Conservation (phyloP, 2,113 vertebrate genomes). For the Equus quagga region DNA sequence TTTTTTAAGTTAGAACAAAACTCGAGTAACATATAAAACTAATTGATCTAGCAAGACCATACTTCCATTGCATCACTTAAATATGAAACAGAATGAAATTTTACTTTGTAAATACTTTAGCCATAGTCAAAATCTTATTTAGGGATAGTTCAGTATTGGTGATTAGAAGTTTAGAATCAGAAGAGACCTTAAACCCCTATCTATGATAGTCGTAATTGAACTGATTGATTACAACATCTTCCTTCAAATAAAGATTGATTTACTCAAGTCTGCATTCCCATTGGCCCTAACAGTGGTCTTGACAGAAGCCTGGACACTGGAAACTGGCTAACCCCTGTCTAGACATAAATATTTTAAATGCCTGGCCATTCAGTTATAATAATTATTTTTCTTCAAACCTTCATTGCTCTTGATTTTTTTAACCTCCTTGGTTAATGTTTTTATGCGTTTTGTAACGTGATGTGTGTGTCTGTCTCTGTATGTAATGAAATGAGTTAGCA, state of each 20-base stretch:
- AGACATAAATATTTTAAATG: conserved; percentile 77
- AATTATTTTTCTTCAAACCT: conserved; percentile 15
- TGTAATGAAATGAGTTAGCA: conserved; percentile 53
- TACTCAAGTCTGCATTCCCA: conserved; percentile 87
- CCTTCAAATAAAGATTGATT: conserved; percentile 91
- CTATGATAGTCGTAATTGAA: conserved; percentile 87
- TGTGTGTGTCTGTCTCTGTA: conserved; percentile 16
- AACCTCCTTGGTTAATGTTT: conserved; percentile 64
- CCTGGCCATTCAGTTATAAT: neutral
- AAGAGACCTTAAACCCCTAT: conserved; percentile 82
- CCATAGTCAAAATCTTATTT: conserved; percentile 61
- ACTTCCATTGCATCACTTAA: neutral
- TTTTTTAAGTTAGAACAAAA: conserved; percentile 32
- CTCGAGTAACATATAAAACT: conserved; percentile 15
- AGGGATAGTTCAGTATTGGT: conserved; percentile 80
- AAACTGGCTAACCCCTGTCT: conserved; percentile 79
- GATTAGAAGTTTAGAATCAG: conserved; percentile 81
- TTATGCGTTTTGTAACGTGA: conserved; percentile 1
- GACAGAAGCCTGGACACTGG: conserved; percentile 84
- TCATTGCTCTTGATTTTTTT: conserved; percentile 73
- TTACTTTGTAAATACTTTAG: conserved; percentile 6
- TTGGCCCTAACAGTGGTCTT: conserved; percentile 79
- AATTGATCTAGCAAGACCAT: neutral
- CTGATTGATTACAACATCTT: conserved; percentile 90
- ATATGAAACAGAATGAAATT: neutral